Conservation (phyloP, 1,140 invertebrate species). For the Cydia amplana region DNA sequence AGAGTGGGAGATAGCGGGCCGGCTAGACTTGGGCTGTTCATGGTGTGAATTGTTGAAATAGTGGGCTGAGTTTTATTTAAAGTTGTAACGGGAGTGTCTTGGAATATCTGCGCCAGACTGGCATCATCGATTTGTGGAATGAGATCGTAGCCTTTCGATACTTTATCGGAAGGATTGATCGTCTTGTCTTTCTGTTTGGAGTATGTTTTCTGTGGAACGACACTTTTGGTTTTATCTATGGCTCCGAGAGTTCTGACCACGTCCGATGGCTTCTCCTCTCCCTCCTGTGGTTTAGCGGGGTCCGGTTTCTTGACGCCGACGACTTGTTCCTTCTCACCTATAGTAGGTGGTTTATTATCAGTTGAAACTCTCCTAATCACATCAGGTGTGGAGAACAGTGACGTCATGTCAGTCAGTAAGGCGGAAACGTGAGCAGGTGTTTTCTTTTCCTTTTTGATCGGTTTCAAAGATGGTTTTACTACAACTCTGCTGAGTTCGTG, state of each 20-base stretch:
- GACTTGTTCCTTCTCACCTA: constrained; percentile 56
- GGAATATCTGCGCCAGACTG: constrained; percentile 73
- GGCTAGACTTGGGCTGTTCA: constrained; percentile 65
- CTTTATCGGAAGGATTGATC: constrained; percentile 51
- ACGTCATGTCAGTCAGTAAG: constrained; percentile 82
- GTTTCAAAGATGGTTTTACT: constrained; percentile 66
- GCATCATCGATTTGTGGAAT: constrained; percentile 76
- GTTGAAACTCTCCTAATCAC: constrained; percentile 85
- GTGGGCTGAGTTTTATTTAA: constrained; percentile 68
- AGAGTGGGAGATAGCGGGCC: constrained; percentile 75
- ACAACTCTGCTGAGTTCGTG: constrained; percentile 58
- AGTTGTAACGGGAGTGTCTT: constrained; percentile 56
- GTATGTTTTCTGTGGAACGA: constrained; percentile 56
- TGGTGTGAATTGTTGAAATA: constrained; percentile 74
- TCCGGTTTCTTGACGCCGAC: constrained; percentile 56
- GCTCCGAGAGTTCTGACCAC: constrained; percentile 46
- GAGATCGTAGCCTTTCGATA: constrained; percentile 61
- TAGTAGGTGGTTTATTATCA: constrained; percentile 66
- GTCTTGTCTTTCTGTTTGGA: constrained; percentile 53
- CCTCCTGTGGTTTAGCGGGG: constrained; percentile 51
- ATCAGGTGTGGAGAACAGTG: constrained; percentile 88
- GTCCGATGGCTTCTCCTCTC: constrained; percentile 49
- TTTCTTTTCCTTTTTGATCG: constrained; percentile 85
- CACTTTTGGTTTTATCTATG: constrained; percentile 55
- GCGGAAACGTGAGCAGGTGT: constrained; percentile 82